Base-by-base conservation (phyloP, 2,113 vertebrate genomes). In the Felis chaus region DNA sequence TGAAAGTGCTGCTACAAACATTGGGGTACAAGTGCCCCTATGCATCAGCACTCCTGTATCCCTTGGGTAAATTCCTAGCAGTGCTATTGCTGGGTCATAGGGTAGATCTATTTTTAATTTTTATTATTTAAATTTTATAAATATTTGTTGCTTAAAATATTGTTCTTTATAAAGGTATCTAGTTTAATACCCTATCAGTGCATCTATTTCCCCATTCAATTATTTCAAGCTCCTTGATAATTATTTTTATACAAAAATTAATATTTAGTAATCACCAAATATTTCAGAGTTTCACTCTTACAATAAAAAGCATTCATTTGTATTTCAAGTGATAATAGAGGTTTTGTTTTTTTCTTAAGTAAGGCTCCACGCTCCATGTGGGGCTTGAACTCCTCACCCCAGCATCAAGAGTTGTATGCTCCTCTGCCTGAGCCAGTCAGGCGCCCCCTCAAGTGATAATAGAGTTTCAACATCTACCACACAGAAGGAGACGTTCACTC, bases 221-320 rank as follows among this genome's bases (percentile, higher is more conserved):
- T 85, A 10, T 48, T 19, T 45, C 25, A 88, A 73, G 11, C 9
- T 53, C 55, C 21, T 76, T 45, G 48, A 36, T 50, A 41, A 36
- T 48, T 69, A 81, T 45, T 93, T 80, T 88, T 86, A 89, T 63
- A 84, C 7, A 74, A 93, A 92, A 69, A 81, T 79, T 66, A 96
- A 88, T 74, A 87, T 85, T 96, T 95, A 85, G 65, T 91, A 81
- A 89, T 91, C 2, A 71, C 5, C 36, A 68, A 53, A 15, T 79
- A 80, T 84, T 92, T 95, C 66, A 76, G 61, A 79, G 33, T 86
- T 94, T 89, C 80, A 53, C 31, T 94, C 36, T 29, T 76, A 48
- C 11, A 92, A 25, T 89, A 79, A 94, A 89, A 66, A 61, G 11
- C 27, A 66, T 41, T 53, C 36, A 78, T 84, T 76, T 76, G 55